phyloP scores from a whole-genome alignment of 2,888 invertebrate species.

The Drosophila sordidapex region DNA sequence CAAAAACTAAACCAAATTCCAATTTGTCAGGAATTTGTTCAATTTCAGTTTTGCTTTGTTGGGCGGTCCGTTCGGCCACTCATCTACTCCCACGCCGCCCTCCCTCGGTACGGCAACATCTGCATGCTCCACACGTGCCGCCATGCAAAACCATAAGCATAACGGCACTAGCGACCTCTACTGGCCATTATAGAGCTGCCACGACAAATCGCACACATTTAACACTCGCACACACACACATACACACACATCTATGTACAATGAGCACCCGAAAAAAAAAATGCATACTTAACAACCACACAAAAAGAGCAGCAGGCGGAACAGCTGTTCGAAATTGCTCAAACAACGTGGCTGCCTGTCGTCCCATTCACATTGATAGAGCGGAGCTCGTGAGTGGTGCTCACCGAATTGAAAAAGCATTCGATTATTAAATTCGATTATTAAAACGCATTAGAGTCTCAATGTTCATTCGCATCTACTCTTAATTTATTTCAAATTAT shows the following conservation, averaged over 20 bases:
- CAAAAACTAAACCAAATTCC: slow-evolving; percentile 79
- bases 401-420: background rate
- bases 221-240: slow-evolving; percentile 53
- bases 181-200: slow-evolving; percentile 76
- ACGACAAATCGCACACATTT: slow-evolving; percentile 79
- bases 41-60: slow-evolving; percentile 82
- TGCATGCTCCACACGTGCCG: slow-evolving; percentile 73
- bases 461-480: background rate
- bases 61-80: slow-evolving; percentile 38
- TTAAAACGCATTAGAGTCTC: background rate
- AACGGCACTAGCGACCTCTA: slow-evolving; percentile 59
- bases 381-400: slow-evolving; percentile 42
- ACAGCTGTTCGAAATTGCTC: slow-evolving; percentile 73
- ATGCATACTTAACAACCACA: slow-evolving; percentile 74
- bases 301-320: slow-evolving; percentile 60
- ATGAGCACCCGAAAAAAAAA: slow-evolving; percentile 57
- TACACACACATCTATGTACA: slow-evolving; percentile 7
- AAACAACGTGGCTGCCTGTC: slow-evolving; percentile 62
- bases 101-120: slow-evolving; percentile 42
- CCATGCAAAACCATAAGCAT: slow-evolving; percentile 80
- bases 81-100: slow-evolving; percentile 1
- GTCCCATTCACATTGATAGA: slow-evolving; percentile 35
- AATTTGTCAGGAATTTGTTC: slow-evolving; percentile 84
- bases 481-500: background rate
- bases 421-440: background rate